phyloP scores from a whole-genome alignment of 2,797 vertebrate genomes.

The Phoxinus dragarum region DNA sequence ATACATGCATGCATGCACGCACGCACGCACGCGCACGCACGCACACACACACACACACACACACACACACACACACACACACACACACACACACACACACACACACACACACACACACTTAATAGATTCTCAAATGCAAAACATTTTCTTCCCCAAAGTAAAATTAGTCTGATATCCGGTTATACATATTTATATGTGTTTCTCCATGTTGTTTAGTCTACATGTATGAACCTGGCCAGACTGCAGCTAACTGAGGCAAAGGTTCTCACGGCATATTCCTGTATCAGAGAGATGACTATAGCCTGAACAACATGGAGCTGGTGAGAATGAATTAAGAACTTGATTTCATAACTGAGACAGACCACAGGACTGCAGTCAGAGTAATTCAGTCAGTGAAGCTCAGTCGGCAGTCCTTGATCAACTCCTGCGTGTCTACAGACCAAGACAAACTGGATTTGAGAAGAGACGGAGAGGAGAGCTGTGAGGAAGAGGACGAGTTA shows the following conservation, averaged over 20 bases:
- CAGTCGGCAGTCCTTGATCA: neutral
- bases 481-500: neutral
- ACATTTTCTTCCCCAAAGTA: neutral
- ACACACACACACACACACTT: too few species aligned
- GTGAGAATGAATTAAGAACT: neutral
- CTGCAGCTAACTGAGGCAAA: neutral
- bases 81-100: constrained; percentile 2
- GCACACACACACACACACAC: neutral
- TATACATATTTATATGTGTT: neutral
- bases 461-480: neutral
- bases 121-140: neutral
- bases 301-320: neutral
- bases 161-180: neutral
- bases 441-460: neutral
- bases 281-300: neutral
- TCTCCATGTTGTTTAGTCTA: too few species aligned
- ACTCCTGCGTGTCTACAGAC: neutral
- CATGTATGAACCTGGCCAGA: neutral
- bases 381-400: neutral
- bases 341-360: neutral
- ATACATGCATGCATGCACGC: neutral
- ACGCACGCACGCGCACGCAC: neutral
- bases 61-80: neutral
- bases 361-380: neutral
- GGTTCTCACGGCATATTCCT: too few species aligned